These are phyloP conservation scores for Leptopterna dolabrata DNA, from an alignment of 2,888 invertebrate species.

Conservation along the genomic window DNA sequence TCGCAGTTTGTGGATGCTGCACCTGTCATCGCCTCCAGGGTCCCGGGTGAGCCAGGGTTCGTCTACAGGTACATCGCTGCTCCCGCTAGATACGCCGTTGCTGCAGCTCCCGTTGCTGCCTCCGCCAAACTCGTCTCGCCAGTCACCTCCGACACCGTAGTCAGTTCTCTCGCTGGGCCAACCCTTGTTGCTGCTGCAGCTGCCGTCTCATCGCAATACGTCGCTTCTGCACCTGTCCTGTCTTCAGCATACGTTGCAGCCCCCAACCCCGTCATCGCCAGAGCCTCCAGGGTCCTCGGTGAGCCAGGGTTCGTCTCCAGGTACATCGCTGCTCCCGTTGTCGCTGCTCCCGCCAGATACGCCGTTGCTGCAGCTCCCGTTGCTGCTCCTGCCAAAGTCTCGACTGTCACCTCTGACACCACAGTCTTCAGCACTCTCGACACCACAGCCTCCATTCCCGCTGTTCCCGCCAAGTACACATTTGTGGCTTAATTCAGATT, in stretches of 20 bases:
- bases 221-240: background rate
- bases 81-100: background rate
- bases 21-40: conserved; percentile 2
- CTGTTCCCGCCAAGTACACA: background rate
- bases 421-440: background rate
- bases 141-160: background rate
- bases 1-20: background rate
- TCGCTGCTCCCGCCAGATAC: background rate
- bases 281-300: conserved; percentile 38
- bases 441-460: too few relatives aligned
- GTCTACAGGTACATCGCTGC: conserved; percentile 7
- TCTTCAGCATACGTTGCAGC: conserved; percentile 8
- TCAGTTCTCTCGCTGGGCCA: background rate
- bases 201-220: background rate
- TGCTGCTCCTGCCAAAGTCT: conserved; percentile 46
- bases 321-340: background rate
- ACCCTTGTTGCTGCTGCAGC: too few relatives aligned
- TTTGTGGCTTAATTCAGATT: background rate
- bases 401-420: background rate
- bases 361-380: conserved; percentile 54
- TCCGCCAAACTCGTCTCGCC: conserved; percentile 31
- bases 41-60: conserved; percentile 38
- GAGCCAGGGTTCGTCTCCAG: conserved; percentile 34
- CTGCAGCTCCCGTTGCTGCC: conserved; percentile 57
- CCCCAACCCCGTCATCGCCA: conserved; percentile 15